A percentile compares a stretch with the other conserved stretches of the same genome.
phyloP scores from a whole-genome alignment of 2,888 invertebrate genomes.

The Leucoma salicis region DNA sequence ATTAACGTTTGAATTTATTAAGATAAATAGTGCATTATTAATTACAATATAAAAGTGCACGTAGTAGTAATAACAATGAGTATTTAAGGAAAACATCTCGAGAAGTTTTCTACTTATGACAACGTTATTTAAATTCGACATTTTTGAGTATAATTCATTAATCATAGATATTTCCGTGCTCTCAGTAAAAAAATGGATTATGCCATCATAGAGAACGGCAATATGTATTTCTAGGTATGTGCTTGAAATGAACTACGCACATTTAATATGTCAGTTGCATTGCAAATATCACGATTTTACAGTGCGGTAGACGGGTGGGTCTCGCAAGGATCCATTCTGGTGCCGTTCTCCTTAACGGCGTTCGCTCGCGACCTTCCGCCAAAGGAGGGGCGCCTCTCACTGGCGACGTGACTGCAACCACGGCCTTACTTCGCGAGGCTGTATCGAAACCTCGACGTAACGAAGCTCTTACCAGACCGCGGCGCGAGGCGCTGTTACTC shows the following conservation, averaged over 20 bases:
- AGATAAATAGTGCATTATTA: too few species aligned
- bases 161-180: too few species aligned
- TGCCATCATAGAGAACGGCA: conserved; percentile 17
- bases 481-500: conserved; percentile 59
- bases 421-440: conserved; percentile 81
- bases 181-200: too few species aligned
- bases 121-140: too few species aligned
- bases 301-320: conserved; percentile 48
- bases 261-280: conserved; percentile 35
- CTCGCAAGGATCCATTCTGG: conserved; percentile 74
- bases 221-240: too few species aligned
- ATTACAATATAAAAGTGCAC: too few species aligned
- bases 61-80: too few species aligned
- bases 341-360: conserved; percentile 75
- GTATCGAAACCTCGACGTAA: conserved; percentile 80
- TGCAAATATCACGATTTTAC: conserved; percentile 34
- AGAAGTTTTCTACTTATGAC: too few species aligned
- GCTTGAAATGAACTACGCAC: too few species aligned
- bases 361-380: conserved; percentile 74
- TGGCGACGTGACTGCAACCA: conserved; percentile 78
- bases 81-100: too few species aligned
- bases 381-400: conserved; percentile 79
- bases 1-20: too few species aligned
- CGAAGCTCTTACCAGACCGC: conserved; percentile 72
- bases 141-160: too few species aligned